Conservation (phyloP, 1,140 invertebrate genomes). For the Diuraphis noxia region DNA sequence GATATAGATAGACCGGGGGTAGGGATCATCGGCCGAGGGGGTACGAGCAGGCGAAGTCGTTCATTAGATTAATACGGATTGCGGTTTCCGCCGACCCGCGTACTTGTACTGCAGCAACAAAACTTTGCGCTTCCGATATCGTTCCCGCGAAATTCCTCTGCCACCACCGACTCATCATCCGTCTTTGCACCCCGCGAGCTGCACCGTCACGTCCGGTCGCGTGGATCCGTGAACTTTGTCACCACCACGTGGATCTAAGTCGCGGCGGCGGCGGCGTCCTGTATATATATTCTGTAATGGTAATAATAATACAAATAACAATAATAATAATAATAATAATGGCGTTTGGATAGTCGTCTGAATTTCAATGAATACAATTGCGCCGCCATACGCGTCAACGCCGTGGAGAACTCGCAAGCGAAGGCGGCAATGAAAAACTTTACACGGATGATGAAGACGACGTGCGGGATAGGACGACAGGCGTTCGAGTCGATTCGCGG, state of each 20-base stretch:
- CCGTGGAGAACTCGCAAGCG: background rate
- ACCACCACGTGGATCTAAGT: too few relatives aligned
- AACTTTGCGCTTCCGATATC: conserved; percentile 30
- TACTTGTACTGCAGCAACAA: background rate
- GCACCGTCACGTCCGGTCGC: background rate
- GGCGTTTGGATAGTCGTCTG: background rate
- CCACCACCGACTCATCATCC: background rate
- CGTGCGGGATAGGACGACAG: background rate
- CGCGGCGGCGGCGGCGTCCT: too few relatives aligned
- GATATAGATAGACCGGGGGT: background rate
- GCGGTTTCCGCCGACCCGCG: background rate
- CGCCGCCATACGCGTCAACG: background rate
- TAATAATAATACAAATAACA: too few relatives aligned
- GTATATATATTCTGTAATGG: background rate
- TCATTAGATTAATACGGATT: conserved; percentile 51
- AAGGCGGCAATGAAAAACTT: background rate
- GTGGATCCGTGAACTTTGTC: background rate
- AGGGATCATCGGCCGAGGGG: too few relatives aligned
- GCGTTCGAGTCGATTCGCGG: background rate
- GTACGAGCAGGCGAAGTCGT: background rate
- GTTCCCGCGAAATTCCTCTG: background rate
- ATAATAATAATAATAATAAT: background rate
- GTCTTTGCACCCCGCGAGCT: background rate
- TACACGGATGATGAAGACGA: background rate
- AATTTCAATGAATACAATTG: background rate